Conservation (phyloP, 2,797 vertebrate genomes). For the Bucorvus abyssinicus region DNA sequence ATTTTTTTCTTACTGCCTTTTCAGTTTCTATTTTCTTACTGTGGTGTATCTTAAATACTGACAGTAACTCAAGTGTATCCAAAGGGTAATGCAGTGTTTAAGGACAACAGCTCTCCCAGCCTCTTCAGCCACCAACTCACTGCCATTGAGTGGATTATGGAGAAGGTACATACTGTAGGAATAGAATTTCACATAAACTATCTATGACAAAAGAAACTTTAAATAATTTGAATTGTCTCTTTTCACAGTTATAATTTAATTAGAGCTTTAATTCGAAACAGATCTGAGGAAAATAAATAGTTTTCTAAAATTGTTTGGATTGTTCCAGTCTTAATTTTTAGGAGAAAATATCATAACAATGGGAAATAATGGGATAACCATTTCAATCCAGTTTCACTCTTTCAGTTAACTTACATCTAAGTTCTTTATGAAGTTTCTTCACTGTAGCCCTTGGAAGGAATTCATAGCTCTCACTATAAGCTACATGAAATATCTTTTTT, state of each 20-base stretch:
- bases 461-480: not conserved
- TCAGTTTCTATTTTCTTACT: not conserved
- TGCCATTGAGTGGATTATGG: rapidly evolving
- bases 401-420: not conserved
- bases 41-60: not conserved
- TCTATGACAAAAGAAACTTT: not conserved
- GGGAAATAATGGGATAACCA: not conserved
- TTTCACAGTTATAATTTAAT: not conserved
- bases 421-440: not conserved
- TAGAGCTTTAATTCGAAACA: not conserved
- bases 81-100: not conserved
- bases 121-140: not conserved
- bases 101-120: not conserved
- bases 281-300: not conserved
- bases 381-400: not conserved
- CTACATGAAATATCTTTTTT: not conserved
- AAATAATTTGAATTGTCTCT: not conserved
- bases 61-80: not conserved
- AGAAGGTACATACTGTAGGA: not conserved
- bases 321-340: not conserved
- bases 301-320: not conserved
- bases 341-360: not conserved
- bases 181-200: not conserved
- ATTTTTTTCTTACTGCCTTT: not conserved
- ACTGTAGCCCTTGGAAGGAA: not conserved